Evolutionary conservation across 2,113 vertebrate species (phyloP), one percentile per base, ranked within the genome.

Genomic region (Grantiella picta): DNA sequence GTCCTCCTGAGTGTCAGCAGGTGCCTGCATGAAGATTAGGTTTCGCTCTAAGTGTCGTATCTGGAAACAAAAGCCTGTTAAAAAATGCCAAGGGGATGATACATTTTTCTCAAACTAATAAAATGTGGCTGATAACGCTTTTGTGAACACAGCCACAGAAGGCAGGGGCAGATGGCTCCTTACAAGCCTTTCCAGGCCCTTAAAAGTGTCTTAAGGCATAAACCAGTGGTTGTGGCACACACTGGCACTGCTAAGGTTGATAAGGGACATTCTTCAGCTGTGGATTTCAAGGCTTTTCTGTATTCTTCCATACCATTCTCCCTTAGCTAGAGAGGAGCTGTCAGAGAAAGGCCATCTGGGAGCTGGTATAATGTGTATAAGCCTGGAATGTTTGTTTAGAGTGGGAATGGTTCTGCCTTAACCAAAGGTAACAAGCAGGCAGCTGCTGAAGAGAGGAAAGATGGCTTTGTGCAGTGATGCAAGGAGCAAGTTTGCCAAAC

Each of bases 1-100:
- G 86, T 72, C 52, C 65, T 83, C 42, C 92, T 78, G 85, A 33
- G 29, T 47, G 31, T 47, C 70, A 69, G 90, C 91, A 94, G 76
- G 79, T 91, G 75, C 23, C 28, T 21, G 35, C 44, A 4, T 31
- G 29, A 78, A 36, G 64, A 38, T 64, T 79, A 27, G 28, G 27
- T 89, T 85, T 95, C 56, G 60, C 40, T 91, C 17, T 8, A 45
- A 88, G 50, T 69, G 68, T 78, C 59, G 10, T 79, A 65, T 31
- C 82, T 90, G 29, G 52, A 83, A 92, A 83, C 64, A 91, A 78
- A 89, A 83, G 38, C 33, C 21, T 27, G 35, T 65, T 82, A 36
- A 66, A 82, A 95, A 89, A 75, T 75, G 33, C 71, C 31, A 17
- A 71, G 61, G 11, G 25, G 10, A 15, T 44, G 52, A 53, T 76